A percentile compares a stretch with the other conserved stretches of the same genome.
phyloP scores from a whole-genome alignment of 2,888 invertebrate genomes.

The Lochmaea crataegi region DNA sequence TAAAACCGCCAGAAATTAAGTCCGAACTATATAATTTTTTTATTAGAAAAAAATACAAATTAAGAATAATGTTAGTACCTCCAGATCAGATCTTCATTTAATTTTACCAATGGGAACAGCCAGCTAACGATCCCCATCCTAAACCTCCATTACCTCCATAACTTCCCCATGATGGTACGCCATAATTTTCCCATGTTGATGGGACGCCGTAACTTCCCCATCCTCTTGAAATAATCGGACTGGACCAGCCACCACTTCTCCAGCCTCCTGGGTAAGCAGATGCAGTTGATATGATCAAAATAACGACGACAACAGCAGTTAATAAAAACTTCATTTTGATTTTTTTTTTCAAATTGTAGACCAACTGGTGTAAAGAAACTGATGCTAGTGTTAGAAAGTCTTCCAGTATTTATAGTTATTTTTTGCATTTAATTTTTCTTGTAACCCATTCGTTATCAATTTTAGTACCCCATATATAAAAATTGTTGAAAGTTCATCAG shows the following conservation, averaged over 20 bases:
- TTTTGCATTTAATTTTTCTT: neutral
- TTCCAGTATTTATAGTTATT: neutral
- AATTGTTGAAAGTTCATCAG: neutral
- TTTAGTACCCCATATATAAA: neutral
- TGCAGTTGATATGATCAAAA: conserved; percentile 45
- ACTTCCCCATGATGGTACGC: neutral
- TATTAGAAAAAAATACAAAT: neutral
- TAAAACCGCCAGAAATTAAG: neutral
- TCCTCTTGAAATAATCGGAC: neutral
- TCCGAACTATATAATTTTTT: neutral
- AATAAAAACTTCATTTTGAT: conserved; percentile 49
- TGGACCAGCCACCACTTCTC: neutral
- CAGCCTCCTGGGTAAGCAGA: conserved; percentile 17
- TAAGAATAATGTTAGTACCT: neutral
- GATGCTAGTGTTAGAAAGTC: neutral
- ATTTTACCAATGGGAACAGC: neutral
- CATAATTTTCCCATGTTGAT: neutral
- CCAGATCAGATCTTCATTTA: neutral
- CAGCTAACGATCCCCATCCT: neutral
- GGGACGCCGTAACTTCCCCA: neutral
- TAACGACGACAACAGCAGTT: conserved; percentile 44
- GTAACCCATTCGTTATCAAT: neutral
- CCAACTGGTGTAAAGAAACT: neutral
- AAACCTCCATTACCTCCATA: neutral
- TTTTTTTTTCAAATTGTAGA: neutral